phyloP scores from a whole-genome alignment of 2,888 invertebrate species.

The Caenorhabditis zanzibari region DNA sequence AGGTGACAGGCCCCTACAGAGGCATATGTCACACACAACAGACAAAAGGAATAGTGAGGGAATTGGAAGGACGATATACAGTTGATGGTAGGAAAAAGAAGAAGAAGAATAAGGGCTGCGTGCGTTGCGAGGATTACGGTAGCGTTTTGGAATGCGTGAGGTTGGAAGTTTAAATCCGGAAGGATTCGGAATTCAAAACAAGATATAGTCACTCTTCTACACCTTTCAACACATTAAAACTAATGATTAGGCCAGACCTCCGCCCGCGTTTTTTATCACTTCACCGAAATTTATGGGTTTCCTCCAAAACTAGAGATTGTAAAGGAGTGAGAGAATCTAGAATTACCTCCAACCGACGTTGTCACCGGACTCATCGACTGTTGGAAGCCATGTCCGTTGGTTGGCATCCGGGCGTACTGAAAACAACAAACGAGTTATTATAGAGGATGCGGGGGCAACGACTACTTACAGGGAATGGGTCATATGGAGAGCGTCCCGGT shows the following conservation, averaged over 20 bases:
- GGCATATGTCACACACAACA: slow-evolving; percentile 70
- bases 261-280: slow-evolving; percentile 52
- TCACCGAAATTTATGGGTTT: slow-evolving; percentile 2
- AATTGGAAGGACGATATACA: slow-evolving; percentile 54
- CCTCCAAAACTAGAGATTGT: not conserved
- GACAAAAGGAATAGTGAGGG: slow-evolving; percentile 65
- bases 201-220: slow-evolving; percentile 13
- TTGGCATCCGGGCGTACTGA: slow-evolving; percentile 76
- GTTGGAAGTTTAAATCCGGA: slow-evolving; percentile 20
- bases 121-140: slow-evolving; percentile 33
- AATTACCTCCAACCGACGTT: slow-evolving; percentile 75
- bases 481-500: slow-evolving; percentile 72
- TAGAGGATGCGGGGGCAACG: not conserved
- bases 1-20: slow-evolving; percentile 67
- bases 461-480: slow-evolving; percentile 76
- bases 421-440: slow-evolving; percentile 51
- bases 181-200: slow-evolving; percentile 33
- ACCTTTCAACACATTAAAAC: slow-evolving; percentile 57
- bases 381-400: slow-evolving; percentile 70
- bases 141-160: slow-evolving; percentile 43
- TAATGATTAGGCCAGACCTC: slow-evolving; percentile 8
- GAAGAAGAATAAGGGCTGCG: not conserved
- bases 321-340: not conserved
- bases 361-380: slow-evolving; percentile 76
- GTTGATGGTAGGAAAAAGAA: slow-evolving; percentile 12